Conservation (phyloP, 2,797 vertebrate species). For the Bucorvus abyssinicus region DNA sequence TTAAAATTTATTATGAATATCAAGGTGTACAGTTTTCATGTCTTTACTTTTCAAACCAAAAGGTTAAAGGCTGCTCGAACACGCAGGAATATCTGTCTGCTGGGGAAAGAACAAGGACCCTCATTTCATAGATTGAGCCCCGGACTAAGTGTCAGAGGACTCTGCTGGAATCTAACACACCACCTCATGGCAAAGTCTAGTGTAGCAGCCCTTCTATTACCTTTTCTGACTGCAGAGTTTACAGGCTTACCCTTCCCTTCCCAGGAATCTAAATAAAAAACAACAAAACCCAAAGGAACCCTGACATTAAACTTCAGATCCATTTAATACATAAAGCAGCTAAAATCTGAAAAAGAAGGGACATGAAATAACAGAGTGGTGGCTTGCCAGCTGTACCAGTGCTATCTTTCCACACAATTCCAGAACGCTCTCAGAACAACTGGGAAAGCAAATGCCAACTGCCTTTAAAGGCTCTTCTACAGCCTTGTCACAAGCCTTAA, state of each 20-base stretch:
- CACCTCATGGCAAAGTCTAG: neutral
- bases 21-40: neutral
- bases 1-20: neutral
- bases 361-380: neutral
- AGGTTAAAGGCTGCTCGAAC: neutral
- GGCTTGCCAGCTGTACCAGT: neutral
- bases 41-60: neutral
- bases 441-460: neutral
- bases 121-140: neutral
- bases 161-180: neutral
- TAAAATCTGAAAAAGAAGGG: neutral
- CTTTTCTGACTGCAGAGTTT: neutral
- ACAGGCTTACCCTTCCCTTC: neutral
- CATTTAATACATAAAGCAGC: neutral
- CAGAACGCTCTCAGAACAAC: neutral
- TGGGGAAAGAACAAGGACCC: neutral
- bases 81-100: neutral
- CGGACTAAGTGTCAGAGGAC: neutral
- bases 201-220: neutral
- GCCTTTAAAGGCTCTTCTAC: neutral
- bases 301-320: neutral
- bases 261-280: neutral
- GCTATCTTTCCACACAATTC: neutral
- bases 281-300: neutral
- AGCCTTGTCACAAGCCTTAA: neutral